Base-by-base conservation (phyloP, 2,888 invertebrate genomes). In the Oithona nana region DNA sequence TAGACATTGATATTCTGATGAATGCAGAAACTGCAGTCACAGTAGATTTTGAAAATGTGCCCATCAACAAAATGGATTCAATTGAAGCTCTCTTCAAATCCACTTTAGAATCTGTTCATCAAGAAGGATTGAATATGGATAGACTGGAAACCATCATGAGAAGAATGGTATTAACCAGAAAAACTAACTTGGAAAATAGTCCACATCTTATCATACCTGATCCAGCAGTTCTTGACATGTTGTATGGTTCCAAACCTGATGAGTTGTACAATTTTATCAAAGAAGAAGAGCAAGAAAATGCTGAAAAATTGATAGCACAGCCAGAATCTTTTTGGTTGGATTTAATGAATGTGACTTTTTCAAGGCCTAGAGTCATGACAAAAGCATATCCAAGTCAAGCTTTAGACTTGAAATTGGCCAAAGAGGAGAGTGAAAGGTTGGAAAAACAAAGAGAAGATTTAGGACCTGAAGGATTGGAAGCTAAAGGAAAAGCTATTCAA, bases 1-100 rank as follows among this genome's bases (percentile, higher is more conserved):
- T 57, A 22, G 57, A 57, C 31, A 24, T 31, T 30, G 30, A 57
- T n/a, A 6, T 85, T 56, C 77, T 79, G 26, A 86, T 88, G 73
- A 88, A 88, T 73, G 77, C 83, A 1, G 81, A 81, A 61, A 77
- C 83, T 0, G 74, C 83, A 31, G 74, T 87, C 57, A 83, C 80
- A 70, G 76, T 89, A 13, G 76, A 79, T 64, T 81, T 89, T 66
- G 80, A 83, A 70, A 85, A 84, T 71, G 86, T 89, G 3, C 84
- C 86, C 0, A 73, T 81, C 0, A 73, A 76, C 22, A 85, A 86
- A 70, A 72, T 87, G 51, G 72, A 77, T 26, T 68, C 73, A n/a
- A 79, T 88, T 3, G 78, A 80, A 59, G 74, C 77, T 2, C 79
- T 78, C 64, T 74, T 86, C 22, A 69, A 74, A 28, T 71, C 72